A percentile compares a stretch with the other conserved stretches of the same genome.
These are phyloP conservation scores for Pogonocichla stellata DNA, from an alignment of 2,113 vertebrate genomes.

Conservation along the genomic window DNA sequence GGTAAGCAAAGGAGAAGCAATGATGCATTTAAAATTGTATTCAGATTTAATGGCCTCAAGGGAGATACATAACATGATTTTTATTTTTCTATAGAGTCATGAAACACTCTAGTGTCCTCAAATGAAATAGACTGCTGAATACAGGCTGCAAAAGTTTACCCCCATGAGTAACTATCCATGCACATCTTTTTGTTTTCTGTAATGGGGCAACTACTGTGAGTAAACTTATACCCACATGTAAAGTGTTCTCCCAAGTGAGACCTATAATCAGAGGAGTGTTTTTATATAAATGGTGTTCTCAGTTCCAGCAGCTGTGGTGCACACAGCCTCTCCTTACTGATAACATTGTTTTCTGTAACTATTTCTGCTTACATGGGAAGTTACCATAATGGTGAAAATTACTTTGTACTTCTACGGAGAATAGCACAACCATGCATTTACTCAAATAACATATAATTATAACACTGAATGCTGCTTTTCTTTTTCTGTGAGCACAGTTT, in stretches of 20 bases:
- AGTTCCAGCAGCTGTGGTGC: slow-evolving; percentile 44
- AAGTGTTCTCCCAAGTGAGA: slow-evolving; percentile 39
- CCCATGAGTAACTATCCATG: slow-evolving; percentile 22
- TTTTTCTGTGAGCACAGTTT: background rate
- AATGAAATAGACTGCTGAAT: background rate
- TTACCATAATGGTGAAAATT: slow-evolving; percentile 58
- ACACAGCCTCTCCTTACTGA: slow-evolving; percentile 2
- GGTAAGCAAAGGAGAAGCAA: slow-evolving; percentile 46
- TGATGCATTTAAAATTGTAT: slow-evolving; percentile 54
- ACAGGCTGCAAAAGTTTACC: background rate
- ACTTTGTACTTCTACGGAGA: slow-evolving; percentile 25
- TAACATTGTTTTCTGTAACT: slow-evolving; percentile 39
- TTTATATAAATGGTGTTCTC: slow-evolving; percentile 49
- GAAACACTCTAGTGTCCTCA: slow-evolving; percentile 40
- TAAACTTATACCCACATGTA: slow-evolving; percentile 41
- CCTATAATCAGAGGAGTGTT: slow-evolving; percentile 43
- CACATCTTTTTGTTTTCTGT: slow-evolving; percentile 30
- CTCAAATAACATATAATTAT: slow-evolving; percentile 33
- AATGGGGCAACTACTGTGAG: slow-evolving; percentile 28
- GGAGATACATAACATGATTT: slow-evolving; percentile 24
- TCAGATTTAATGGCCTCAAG: slow-evolving; percentile 47
- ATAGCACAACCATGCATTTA: slow-evolving; percentile 30
- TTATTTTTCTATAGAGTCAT: slow-evolving; percentile 26
- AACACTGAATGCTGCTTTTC: slow-evolving; percentile 10
- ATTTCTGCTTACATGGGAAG: slow-evolving; percentile 43